Base-by-base conservation (phyloP, 2,797 vertebrate species). In the Pseudochromis fuscus region DNA sequence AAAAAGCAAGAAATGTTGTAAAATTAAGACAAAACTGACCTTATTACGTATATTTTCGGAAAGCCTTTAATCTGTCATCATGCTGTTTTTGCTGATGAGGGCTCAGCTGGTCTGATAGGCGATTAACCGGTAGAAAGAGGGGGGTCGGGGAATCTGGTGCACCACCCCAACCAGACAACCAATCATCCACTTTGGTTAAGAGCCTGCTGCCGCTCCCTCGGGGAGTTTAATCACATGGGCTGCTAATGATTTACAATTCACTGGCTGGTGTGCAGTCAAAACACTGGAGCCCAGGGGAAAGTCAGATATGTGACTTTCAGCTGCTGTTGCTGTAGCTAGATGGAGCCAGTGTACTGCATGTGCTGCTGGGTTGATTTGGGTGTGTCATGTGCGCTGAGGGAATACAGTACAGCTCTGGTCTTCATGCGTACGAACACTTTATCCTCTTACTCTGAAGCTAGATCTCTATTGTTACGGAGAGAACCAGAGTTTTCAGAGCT, bases 161-260 rank as follows among this genome's bases (percentile, higher is more conserved):
- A 28, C 75, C 77, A 23, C 57, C 55, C 79, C 24, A 18, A 28
- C 65, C 58, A 24, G 13, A 66, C 57, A 70, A 45, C 82, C 84
- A 89, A 82, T 89, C 72, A 40, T 5, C 19, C 4, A 4, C 2
- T 46, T 55, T 25, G 44, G 30, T 70, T 70, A 19, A 33, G 50
- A 63, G 74, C 65, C 50, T 46, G 44, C 33, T 48, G 40, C 61
- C 45, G 3, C 46, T 45, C 72, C 75, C 72, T 50, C 25, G 0
- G 61, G 70, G 79, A 79, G 53, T 50, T 63, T 4, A 3, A 57
- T 89, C 87, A 86, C 87, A 85, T 84, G 87, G 52, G 56, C 13
- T 1, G 48, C 45, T 82, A 86, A 90, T 84, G 80, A 88, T 88
- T 88, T 72, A 81, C 84, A 61, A 72, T 42, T 61, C 40, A 69